Percentiles rank a stretch among this genome's conserved stretches.
These are phyloP conservation scores for Eleutherodactylus coqui DNA, from an alignment of 2,797 vertebrate genomes.

Conservation along the genomic window DNA sequence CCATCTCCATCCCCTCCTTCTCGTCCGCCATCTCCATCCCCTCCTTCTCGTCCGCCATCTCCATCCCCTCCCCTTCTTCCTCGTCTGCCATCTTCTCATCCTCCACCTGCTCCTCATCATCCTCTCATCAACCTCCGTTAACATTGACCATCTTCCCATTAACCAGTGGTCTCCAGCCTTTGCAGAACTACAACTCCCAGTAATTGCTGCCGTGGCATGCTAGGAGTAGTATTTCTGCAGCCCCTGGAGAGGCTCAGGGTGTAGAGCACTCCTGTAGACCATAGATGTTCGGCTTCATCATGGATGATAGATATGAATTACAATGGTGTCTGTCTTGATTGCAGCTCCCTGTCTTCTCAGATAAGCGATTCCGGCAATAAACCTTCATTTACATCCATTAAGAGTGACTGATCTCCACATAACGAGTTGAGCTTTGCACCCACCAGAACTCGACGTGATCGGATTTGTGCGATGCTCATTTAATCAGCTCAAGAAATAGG, in stretches of 20 bases:
- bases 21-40: too few species aligned
- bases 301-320: not conserved
- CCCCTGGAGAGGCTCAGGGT: not conserved
- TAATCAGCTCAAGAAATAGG: slow-evolving; percentile 6
- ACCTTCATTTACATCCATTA: not conserved
- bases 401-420: not conserved
- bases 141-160: not conserved
- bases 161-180: not conserved
- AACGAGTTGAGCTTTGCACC: slow-evolving; percentile 3
- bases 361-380: not conserved
- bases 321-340: not conserved
- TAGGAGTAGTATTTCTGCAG: not conserved
- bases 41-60: too few species aligned
- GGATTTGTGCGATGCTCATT: not conserved
- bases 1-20: too few species aligned
- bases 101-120: too few species aligned
- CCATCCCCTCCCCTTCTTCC: too few species aligned
- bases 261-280: not conserved
- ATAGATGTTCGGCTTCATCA: not conserved
- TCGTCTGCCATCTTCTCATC: too few species aligned
- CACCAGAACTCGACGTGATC: not conserved
- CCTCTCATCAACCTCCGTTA: too few species aligned
- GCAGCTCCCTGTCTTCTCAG: not conserved
- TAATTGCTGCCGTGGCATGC: not conserved
- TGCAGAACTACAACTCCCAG: not conserved